These are phyloP conservation scores for Drosophila nannoptera DNA, from an alignment of 1,140 invertebrate genomes.

Conservation along the genomic window DNA sequence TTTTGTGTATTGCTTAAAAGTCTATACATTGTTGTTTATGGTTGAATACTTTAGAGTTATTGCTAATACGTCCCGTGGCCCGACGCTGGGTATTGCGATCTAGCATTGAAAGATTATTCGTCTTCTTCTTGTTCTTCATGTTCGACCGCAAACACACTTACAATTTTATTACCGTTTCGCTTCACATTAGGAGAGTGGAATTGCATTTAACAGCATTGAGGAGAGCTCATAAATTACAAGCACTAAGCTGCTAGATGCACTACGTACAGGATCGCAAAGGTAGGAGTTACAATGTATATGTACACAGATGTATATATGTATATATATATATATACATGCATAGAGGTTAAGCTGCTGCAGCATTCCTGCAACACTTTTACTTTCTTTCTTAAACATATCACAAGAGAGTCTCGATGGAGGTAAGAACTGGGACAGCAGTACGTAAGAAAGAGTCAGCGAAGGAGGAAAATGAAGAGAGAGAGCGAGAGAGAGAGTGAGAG, in stretches of 20 bases:
- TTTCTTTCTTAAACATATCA: slow-evolving; percentile 70
- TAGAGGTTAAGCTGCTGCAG: slow-evolving; percentile 4
- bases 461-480: too few relatives aligned
- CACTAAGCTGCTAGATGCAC: slow-evolving; percentile 32
- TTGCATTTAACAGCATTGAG: slow-evolving; percentile 44
- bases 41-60: slow-evolving; percentile 33
- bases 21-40: slow-evolving; percentile 35
- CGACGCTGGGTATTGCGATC: slow-evolving; percentile 21
- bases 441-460: slow-evolving; percentile 7
- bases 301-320: slow-evolving; percentile 15
- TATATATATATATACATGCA: slow-evolving; percentile 20
- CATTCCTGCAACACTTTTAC: slow-evolving; percentile 29
- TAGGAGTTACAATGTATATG: slow-evolving; percentile 58
- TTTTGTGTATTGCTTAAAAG: slow-evolving; percentile 55
- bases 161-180: slow-evolving; percentile 60
- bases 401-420: slow-evolving; percentile 71
- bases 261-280: slow-evolving; percentile 30
- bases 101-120: slow-evolving; percentile 31
- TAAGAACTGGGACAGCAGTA: slow-evolving; percentile 30
- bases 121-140: slow-evolving; percentile 48
- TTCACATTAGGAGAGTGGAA: slow-evolving; percentile 43
- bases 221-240: slow-evolving; percentile 59
- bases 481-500: slow-evolving; percentile 6
- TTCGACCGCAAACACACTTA: slow-evolving; percentile 53
- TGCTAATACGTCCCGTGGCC: slow-evolving; percentile 62